These are phyloP conservation scores for Orthosia gothica DNA, from an alignment of 2,888 invertebrate species.

Conservation along the genomic window DNA sequence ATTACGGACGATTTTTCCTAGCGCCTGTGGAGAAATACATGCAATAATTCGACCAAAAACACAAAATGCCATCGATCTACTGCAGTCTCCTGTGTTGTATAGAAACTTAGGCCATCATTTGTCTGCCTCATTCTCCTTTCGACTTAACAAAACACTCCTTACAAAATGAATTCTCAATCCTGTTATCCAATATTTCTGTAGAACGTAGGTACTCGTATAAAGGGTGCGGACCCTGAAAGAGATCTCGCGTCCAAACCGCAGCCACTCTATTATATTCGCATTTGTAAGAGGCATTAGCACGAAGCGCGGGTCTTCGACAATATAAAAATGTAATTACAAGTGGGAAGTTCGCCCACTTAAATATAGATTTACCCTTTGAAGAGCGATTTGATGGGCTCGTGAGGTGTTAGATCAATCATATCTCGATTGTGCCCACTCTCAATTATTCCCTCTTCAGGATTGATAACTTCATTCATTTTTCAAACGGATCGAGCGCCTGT, in stretches of 20 bases:
- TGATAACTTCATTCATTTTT: constrained; percentile 89
- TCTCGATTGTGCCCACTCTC: constrained; percentile 86
- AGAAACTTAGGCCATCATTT: constrained; percentile 4
- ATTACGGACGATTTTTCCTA: not conserved
- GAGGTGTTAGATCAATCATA: constrained; percentile 90
- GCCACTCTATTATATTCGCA: constrained; percentile 85
- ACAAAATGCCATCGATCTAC: not conserved
- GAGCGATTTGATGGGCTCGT: constrained; percentile 84
- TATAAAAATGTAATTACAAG: constrained; percentile 90
- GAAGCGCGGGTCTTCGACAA: constrained; percentile 78
- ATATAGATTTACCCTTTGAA: constrained; percentile 91
- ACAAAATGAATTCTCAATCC: constrained; percentile 36
- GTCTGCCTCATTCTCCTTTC: constrained; percentile 5
- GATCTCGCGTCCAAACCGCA: constrained; percentile 72
- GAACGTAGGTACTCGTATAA: constrained; percentile 38
- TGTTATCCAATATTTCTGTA: constrained; percentile 55
- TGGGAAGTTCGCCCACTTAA: constrained; percentile 87
- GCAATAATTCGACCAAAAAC: constrained; percentile 37
- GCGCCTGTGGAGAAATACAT: constrained; percentile 24
- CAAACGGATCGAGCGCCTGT: constrained; percentile 69
- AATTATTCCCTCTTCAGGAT: constrained; percentile 85
- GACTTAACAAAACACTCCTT: constrained; percentile 32
- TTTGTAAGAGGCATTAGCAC: constrained; percentile 86
- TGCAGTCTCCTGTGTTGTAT: too few species aligned
- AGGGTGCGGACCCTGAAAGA: constrained; percentile 68